Evolutionary conservation across 2,888 invertebrate species (phyloP).

Genomic region (Tipula lateralis): DNA sequence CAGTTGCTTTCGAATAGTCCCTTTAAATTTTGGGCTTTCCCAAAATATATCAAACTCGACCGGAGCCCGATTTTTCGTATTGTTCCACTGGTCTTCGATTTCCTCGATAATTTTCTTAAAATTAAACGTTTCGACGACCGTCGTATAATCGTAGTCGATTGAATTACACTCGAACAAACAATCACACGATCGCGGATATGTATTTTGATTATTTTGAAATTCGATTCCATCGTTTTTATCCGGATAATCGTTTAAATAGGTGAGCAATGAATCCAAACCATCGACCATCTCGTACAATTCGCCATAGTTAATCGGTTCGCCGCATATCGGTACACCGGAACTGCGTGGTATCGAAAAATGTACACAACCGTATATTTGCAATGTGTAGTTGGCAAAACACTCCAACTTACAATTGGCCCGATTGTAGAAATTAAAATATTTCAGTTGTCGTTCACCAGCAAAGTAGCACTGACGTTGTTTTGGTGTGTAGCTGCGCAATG

Average conservation of each 20-base stretch:
- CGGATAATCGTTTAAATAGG: background rate
- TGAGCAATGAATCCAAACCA: background rate
- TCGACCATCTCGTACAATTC: background rate
- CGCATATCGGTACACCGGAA: background rate
- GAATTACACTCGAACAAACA: background rate
- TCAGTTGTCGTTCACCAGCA: background rate
- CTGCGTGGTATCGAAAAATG: background rate
- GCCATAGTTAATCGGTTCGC: background rate
- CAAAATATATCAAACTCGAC: background rate
- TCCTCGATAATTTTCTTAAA: background rate
- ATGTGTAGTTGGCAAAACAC: background rate
- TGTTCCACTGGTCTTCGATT: background rate
- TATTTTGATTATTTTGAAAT: background rate
- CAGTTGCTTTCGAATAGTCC: background rate
- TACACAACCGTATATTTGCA: background rate
- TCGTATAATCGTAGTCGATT: background rate
- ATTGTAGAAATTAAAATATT: background rate
- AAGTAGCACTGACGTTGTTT: constrained; percentile 19
- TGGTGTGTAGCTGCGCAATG: background rate
- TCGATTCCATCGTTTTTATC: background rate
- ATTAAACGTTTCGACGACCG: background rate
- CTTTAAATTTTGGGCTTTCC: background rate
- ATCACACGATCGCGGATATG: background rate
- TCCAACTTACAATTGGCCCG: background rate
- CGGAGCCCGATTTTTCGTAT: background rate